Evolutionary conservation across 1,140 invertebrate species (phyloP), one percentile per base, ranked within the genome.

Genomic region (Micrasema minimum): DNA sequence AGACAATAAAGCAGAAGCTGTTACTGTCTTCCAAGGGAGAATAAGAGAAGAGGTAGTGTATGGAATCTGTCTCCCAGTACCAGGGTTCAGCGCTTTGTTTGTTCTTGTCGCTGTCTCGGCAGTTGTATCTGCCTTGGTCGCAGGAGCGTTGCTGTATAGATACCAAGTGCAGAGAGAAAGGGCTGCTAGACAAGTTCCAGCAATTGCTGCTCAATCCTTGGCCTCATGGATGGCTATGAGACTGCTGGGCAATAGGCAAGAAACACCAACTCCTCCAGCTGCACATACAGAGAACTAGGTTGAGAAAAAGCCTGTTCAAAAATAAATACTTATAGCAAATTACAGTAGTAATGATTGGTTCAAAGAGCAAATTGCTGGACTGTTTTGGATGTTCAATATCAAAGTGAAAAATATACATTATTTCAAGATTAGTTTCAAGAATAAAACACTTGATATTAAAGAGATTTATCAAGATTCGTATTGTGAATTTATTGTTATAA

Each of bases 21-120:
- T 94, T 0, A 93, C 92, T 7, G 91, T 94, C 0, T 95, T 96
- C 80, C 91, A 94, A 80, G 95, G 94, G 22, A 87, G 92, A 77
- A 95, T 95, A 79, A 87, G 90, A 38, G 91, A 94, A 79, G 93
- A 95, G 80, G 91, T 96, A 0, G 91, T 96, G 0, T 96, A 97
- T 78, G 95, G 94, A 38, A 94, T 97, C 35, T 97, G 95, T 76
- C 88, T 97, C 81, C 94, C 95, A 0, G 90, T 94, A 20, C 90
- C 93, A 0, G 92, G 93, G 16, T 96, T 97, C 78, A 94, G 94
- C 73, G 89, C 93, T 2, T 85, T 96, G 6, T 96, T 96, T 80
- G 92, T 95, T 26, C 87, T 95, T 11, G 91, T 95, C 1, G 92
- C 93, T 0, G 89, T 94, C 4, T 92, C 92, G 5, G 93, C 93